These are phyloP conservation scores for Hoplostethus mediterraneus DNA, from an alignment of 2,797 vertebrate species.

Conservation along the genomic window DNA sequence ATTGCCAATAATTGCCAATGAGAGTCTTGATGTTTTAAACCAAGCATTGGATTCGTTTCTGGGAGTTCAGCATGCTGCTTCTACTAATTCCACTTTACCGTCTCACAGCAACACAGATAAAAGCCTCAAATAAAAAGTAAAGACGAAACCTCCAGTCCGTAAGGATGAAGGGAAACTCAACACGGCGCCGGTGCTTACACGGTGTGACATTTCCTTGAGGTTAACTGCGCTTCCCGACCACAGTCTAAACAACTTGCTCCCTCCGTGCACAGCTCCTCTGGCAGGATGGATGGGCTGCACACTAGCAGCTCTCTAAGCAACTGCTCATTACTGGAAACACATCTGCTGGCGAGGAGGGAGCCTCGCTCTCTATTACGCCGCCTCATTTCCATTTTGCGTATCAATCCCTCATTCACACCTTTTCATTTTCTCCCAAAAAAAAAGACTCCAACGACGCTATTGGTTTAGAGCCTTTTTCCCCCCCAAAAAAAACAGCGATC, in stretches of 20 bases:
- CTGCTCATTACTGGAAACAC: slow-evolving; percentile 67
- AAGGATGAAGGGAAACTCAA: background rate
- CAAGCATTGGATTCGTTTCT: no score
- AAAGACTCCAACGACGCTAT: slow-evolving; percentile 27
- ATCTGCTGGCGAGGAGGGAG: slow-evolving; percentile 56
- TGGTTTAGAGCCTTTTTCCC: slow-evolving; percentile 13
- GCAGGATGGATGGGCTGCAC: slow-evolving; percentile 65
- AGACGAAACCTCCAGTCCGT: background rate
- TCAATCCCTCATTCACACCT: slow-evolving; percentile 47
- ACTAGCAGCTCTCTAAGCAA: slow-evolving; percentile 50
- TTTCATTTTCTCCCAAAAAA: slow-evolving; percentile 8
- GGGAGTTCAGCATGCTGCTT: no score
- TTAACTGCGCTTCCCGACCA: slow-evolving; percentile 19
- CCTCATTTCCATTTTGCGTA: slow-evolving; percentile 45
- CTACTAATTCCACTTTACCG: no score
- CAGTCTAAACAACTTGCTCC: slow-evolving; percentile 47
- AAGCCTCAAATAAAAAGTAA: slow-evolving; percentile 28
- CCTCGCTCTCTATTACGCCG: slow-evolving; percentile 26
- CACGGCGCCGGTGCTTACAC: background rate
- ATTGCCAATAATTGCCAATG: no score
- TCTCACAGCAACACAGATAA: background rate
- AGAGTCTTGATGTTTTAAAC: no score
- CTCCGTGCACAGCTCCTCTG: slow-evolving; percentile 57
- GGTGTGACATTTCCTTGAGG: slow-evolving; percentile 6
- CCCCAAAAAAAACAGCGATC: slow-evolving; percentile 7